Evolutionary conservation across 92 coral and sea anemone genomes (phyloP).

Genomic region (Zoanthus sansibaricus): DNA sequence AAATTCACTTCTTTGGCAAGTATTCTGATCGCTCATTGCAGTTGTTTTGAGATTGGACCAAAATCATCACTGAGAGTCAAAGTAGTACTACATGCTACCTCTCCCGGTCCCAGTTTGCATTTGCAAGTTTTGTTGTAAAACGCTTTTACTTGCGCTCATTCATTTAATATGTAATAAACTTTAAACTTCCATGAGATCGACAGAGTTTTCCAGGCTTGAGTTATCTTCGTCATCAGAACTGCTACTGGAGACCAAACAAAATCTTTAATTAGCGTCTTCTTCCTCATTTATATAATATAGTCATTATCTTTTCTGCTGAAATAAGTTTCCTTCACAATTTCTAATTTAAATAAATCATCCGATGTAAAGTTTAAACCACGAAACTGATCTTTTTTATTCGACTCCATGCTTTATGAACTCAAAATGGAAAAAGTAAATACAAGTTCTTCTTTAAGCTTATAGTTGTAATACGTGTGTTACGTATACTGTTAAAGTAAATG

Average conservation of each 20-base stretch:
- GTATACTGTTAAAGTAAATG: not conserved
- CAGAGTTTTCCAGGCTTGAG: constrained; percentile 22
- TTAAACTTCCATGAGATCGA: constrained; percentile 24
- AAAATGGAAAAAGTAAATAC: not conserved
- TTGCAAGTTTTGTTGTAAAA: constrained; percentile 32
- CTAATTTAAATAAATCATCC: constrained; percentile 15
- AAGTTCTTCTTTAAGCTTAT: not conserved
- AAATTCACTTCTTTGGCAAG: too few species aligned
- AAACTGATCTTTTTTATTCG: not conserved
- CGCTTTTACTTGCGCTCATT: constrained; percentile 20
- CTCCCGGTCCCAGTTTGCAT: constrained; percentile 10
- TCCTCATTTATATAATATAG: constrained; percentile 1
- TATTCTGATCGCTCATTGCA: constrained; percentile 6
- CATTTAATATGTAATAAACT: too few species aligned
- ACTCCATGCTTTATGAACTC: constrained; percentile 12
- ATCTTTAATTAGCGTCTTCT: constrained; percentile 30
- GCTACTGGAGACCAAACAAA: too few species aligned
- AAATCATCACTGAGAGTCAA: not conserved
- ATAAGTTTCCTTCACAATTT: constrained; percentile 38
- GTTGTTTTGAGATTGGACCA: constrained; percentile 16
- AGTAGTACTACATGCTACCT: not conserved
- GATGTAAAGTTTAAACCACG: too few species aligned
- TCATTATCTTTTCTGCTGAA: constrained; percentile 35
- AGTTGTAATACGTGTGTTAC: not conserved
- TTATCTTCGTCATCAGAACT: not conserved